Percentiles rank a stretch among this genome's conserved stretches.
Conservation (phyloP, 1,140 invertebrate species). For the Gryon sp. region DNA sequence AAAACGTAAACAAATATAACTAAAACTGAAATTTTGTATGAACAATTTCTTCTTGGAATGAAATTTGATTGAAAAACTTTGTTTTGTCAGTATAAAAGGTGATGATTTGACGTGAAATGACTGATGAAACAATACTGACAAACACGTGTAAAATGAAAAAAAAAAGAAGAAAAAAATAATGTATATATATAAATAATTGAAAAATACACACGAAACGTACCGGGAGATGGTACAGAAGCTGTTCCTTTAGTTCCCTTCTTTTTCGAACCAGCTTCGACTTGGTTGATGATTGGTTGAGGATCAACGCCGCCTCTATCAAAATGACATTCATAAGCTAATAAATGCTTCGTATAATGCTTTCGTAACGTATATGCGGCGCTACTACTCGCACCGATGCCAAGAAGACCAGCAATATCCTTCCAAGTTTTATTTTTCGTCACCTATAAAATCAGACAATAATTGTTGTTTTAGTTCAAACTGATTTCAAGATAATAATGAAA, state of each 20-base stretch:
- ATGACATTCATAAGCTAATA: constrained; percentile 97
- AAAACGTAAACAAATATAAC: too few relatives aligned
- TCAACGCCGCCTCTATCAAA: constrained; percentile 97
- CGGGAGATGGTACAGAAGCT: constrained; percentile 91
- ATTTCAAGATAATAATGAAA: too few relatives aligned
- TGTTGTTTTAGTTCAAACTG: too few relatives aligned
- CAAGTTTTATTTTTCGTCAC: constrained; percentile 99
- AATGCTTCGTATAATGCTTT: constrained; percentile 98
- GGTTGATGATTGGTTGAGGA: constrained; percentile 96
- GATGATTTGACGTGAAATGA: too few relatives aligned
- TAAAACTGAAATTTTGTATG: too few relatives aligned
- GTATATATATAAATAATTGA: not conserved
- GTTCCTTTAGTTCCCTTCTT: constrained; percentile 90
- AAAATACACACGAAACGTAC: constrained; percentile 72
- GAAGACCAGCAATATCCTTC: constrained; percentile 96
- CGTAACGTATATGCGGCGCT: constrained; percentile 97
- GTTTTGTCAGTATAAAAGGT: too few relatives aligned
- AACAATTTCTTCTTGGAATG: too few relatives aligned
- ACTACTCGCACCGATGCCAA: constrained; percentile 96
- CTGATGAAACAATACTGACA: too few relatives aligned
- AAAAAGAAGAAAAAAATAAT: constrained; percentile 1
- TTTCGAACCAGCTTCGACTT: constrained; percentile 93
- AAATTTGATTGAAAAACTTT: too few relatives aligned
- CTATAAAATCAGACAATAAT: constrained; percentile 78
- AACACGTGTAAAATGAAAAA: too few relatives aligned